Base-by-base conservation (phyloP, 92 coral and sea anemone species). In the Porites evermanni region DNA sequence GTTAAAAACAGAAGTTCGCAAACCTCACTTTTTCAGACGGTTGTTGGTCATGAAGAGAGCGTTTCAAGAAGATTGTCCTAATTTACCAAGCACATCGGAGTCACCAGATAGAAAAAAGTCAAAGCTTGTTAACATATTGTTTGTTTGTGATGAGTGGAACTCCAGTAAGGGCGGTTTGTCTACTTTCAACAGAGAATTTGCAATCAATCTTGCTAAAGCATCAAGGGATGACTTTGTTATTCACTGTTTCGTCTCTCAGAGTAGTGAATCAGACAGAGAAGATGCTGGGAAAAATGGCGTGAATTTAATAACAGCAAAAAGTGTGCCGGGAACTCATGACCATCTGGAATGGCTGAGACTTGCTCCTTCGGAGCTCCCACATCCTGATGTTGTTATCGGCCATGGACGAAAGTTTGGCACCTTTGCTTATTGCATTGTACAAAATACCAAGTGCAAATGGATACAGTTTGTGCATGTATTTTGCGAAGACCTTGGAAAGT, bases 351-450 rank as follows among this genome's bases (percentile, higher is more conserved):
- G 72, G 83, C 12, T 76, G 67, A 56, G 32, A 56, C 29, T 19
- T 6, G n/a, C 59, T 17, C 83, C 83, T 1, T 26, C 59, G 12
- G 60, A 50, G 19, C 72, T 78, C 6, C 23, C 38, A 64, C 20
- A 3, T 14, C 83, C 83, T 17, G 58, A 78, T 52, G 18, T 78
- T 78, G 71, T 78, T 16, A 50, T 78, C 12, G 71, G 83, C 47
- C 71, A 78, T 61, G 71, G 71, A 6, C 8, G 69, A 5, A 47
- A 64, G n/a, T 67, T 78, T 63, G 83, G 83, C 32, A 13, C 12
- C 14, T 23, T 72, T 17, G 83, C 83, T 9, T 32, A 14, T 21
- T 50, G 1, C 24, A 19, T 60, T 50, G 11, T 17, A 17, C 29
- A 10, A 16, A 56, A 6, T 14, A 63, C 54, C 23, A 12, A 78